Base-by-base conservation (phyloP, 2,888 invertebrate genomes). In the Agrypnus murinus region DNA sequence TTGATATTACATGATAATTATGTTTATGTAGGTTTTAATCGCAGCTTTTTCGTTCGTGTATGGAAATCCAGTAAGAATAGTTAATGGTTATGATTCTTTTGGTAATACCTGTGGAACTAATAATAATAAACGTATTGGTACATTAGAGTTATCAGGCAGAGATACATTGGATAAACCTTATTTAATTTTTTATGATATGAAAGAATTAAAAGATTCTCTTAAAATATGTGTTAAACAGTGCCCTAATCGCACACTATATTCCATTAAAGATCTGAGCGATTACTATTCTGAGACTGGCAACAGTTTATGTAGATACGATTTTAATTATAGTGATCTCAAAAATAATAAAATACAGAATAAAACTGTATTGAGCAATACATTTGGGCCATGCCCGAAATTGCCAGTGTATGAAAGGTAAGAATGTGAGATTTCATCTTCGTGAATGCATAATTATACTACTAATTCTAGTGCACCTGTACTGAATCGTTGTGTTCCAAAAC, bases 21-120 rank as follows among this genome's bases (percentile, higher is more conserved):
- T 43, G 64, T 75, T 85, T 84, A 5, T 25, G 5, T 25, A 94
- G 95, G 91, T 95, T 79, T 89, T 94, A 76, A 91, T 95, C 76
- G 95, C 95, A 32, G 93, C 92, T 9, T 96, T 96, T 87, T 94
- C 96, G 8, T 91, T 95, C 82, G 94, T 95, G 0, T 95, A 94
- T 83, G 96, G 96, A 14, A 94, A 95, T 86, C 96, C 96, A 0
- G 85, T 92, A 79, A 89, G 96, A 74, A 89, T 97, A 45, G 92
- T 96, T 72, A 95, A 96, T 88, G 97, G 97, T 14, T 96, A 94
- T 85, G 97, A 97, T 84, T 96, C 95, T 65, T 97, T 95, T 87
- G 97, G 97, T 7, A 97, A 98, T 83, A 96, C 96, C 34, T 98
- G 98, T 85, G 97, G 97, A 12, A 92, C 93, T 19, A 91, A 91